These are phyloP conservation scores for Dicranocentrus wangi DNA, from an alignment of 2,888 invertebrate genomes.

Conservation along the genomic window DNA sequence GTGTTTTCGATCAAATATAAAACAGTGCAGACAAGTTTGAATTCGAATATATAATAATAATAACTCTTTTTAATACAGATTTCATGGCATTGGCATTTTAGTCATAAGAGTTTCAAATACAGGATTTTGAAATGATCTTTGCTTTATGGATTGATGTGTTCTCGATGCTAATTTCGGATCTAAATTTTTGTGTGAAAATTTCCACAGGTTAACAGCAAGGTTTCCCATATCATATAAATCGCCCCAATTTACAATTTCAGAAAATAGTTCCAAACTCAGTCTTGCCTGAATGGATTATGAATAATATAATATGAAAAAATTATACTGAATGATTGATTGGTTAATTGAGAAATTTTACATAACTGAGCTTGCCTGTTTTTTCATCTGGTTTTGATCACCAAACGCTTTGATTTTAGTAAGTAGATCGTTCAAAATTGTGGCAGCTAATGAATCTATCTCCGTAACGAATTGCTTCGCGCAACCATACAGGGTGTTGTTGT, in stretches of 20 bases:
- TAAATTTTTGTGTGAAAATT: conserved; percentile 82
- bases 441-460: conserved; percentile 80
- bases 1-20: too few species aligned
- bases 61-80: too few species aligned
- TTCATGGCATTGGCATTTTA: neutral
- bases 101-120: conserved; percentile 51
- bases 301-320: conserved; percentile 21
- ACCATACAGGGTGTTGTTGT: conserved; percentile 94
- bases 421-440: conserved; percentile 85
- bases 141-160: conserved; percentile 59
- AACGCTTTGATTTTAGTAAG: conserved; percentile 82
- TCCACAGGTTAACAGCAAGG: conserved; percentile 88
- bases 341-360: neutral
- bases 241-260: conserved; percentile 75
- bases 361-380: conserved; percentile 78
- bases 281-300: conserved; percentile 77
- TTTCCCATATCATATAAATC: conserved; percentile 78
- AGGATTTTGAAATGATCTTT: conserved; percentile 43
- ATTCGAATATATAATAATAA: too few species aligned
- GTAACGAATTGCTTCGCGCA: conserved; percentile 88
- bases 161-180: conserved; percentile 78
- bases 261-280: conserved; percentile 81
- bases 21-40: too few species aligned
- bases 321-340: neutral
- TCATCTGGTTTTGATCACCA: conserved; percentile 80